Evolutionary conservation across 1,140 invertebrate genomes (phyloP).

Genomic region (Argopecten irradians): DNA sequence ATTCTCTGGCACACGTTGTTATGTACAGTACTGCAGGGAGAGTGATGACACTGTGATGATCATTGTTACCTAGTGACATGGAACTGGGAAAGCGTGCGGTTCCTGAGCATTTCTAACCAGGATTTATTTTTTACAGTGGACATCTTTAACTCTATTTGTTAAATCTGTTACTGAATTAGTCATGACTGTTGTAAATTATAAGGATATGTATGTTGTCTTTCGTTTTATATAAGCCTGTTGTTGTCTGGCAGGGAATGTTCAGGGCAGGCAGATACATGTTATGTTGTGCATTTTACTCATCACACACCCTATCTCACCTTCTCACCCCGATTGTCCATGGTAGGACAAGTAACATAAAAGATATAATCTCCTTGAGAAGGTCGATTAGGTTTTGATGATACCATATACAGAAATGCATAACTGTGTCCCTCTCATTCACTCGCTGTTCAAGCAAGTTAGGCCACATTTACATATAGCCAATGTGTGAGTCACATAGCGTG

Average conservation of each 20-base stretch:
- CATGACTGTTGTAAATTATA: conserved; percentile 23
- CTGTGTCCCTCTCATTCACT: conserved; percentile 5
- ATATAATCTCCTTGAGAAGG: not conserved
- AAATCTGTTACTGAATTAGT: not conserved
- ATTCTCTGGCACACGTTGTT: conserved; percentile 12
- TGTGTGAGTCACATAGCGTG: not conserved
- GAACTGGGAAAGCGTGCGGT: not conserved
- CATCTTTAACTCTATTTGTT: conserved; percentile 1
- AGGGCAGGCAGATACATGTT: not conserved
- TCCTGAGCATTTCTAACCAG: not conserved
- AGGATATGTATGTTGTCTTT: conserved; percentile 22
- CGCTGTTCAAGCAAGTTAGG: not conserved
- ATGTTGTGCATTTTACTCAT: conserved; percentile 16
- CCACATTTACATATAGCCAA: not conserved
- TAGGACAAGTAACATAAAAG: not conserved
- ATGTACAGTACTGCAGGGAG: conserved; percentile 8
- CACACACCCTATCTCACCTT: not conserved
- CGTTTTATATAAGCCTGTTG: not conserved
- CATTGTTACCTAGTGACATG: not conserved
- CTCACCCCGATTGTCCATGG: not conserved
- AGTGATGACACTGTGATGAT: not conserved
- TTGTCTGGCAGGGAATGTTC: conserved; percentile 11
- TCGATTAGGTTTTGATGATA: not conserved
- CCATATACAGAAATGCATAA: conserved; percentile 13
- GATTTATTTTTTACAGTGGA: conserved; percentile 17